Base-by-base conservation (phyloP, 2,888 invertebrate genomes). In the Seira sanloemensis region DNA sequence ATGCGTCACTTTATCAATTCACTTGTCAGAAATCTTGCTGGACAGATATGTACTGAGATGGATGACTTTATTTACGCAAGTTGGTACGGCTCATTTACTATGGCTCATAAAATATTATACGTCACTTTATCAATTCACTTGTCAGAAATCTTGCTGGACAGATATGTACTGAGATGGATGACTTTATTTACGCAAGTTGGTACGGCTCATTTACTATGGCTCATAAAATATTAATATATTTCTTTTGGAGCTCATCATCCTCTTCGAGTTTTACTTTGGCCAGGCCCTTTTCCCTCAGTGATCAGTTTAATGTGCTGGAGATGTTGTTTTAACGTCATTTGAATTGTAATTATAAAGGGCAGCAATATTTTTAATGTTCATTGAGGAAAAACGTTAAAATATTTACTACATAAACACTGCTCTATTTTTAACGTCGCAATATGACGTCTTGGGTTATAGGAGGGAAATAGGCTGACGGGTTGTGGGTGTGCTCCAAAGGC, bases 1-100 rank as follows among this genome's bases (percentile, higher is more conserved):
- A 69, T 81, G 81, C 71, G 81, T 71, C 71, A 69, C 46, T 74
- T 80, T 81, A 81, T 75, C 73, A 75, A 69, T 50, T 65, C 62
- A 46, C 69, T 75, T 81, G 81, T 81, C 81, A 81, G 75, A 4
- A 4, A 18, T 58, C n/a, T 58, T n/a, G 9, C 58, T 58, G 58
- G 58, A 2, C n/a, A 2, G n/a, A 37, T 7, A 7, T 4, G 5
- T 37, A 37, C 4, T 16, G 7, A 58, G 58, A 58, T 58, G 7
- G 58, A 58, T 58, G 58, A 58, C 58, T 58, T 58, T 58, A 18
- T 18, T 58, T 58, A 58, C n/a, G n/a, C n/a, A n/a, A n/a, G n/a
- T n/a, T n/a, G n/a, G n/a, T n/a, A n/a, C n/a, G n/a, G n/a, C n/a
- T n/a, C n/a, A n/a, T n/a, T n/a, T n/a, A 37, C 37, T 37, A 12